Evolutionary conservation across 2,113 vertebrate species (phyloP).

Genomic region (Morone chrysops): DNA sequence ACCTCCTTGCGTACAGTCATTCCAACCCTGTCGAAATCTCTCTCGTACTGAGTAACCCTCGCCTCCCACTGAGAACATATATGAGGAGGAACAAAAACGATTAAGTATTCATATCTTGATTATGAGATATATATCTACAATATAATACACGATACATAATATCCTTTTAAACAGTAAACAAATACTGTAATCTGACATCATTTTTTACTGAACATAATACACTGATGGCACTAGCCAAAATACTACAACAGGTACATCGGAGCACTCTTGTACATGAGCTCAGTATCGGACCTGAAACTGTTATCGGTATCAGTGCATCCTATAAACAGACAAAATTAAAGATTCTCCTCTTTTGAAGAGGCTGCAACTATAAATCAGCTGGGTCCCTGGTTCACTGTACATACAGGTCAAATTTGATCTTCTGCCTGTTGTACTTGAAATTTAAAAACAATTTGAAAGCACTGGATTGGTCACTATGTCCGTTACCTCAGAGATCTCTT

Average conservation of each 20-base stretch:
- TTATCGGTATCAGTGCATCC: no score
- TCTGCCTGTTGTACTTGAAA: no score
- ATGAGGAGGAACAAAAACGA: not conserved
- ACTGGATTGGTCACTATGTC: not conserved
- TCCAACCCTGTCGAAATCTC: slow-evolving; percentile 94
- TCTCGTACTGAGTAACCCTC: slow-evolving; percentile 92
- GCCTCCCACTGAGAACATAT: slow-evolving; percentile 90
- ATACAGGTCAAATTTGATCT: no score
- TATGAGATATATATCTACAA: no score
- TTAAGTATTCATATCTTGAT: no score
- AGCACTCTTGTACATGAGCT: no score
- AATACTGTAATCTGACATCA: no score
- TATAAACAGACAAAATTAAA: no score
- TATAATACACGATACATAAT: no score
- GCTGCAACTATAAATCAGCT: not conserved
- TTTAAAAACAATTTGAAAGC: no score
- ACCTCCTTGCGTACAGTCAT: slow-evolving; percentile 93
- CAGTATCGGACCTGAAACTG: not conserved
- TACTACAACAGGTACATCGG: not conserved
- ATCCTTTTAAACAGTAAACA: not conserved
- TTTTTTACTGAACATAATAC: not conserved
- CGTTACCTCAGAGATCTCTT: slow-evolving; percentile 92
- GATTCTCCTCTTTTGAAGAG: not conserved
- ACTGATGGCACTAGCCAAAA: not conserved
- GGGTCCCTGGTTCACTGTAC: no score